phyloP scores from a whole-genome alignment of 1,140 invertebrate species.

The Anastrepha obliqua region DNA sequence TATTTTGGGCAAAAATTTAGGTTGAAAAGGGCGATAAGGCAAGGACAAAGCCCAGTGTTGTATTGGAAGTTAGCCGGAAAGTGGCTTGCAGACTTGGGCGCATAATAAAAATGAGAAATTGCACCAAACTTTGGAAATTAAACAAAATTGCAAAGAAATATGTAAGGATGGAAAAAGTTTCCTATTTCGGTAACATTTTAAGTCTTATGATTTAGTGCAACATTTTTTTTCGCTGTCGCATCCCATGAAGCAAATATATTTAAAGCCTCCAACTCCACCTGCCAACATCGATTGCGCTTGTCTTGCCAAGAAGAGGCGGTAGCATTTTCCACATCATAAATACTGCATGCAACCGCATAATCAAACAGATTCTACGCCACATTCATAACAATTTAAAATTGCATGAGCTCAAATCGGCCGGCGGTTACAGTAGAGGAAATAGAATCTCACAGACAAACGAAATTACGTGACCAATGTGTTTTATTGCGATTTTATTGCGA shows the following conservation, averaged over 20 bases:
- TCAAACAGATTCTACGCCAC: slow-evolving; percentile 66
- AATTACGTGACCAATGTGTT: slow-evolving; percentile 75
- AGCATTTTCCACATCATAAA: slow-evolving; percentile 71
- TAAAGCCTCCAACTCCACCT: background rate
- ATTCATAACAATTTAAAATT: slow-evolving; percentile 74
- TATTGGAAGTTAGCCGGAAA: background rate
- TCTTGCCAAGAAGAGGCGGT: slow-evolving; percentile 61
- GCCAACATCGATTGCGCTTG: slow-evolving; percentile 53
- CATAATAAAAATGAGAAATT: background rate
- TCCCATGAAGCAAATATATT: too few species aligned
- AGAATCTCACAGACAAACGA: slow-evolving; percentile 74
- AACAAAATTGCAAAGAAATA: background rate
- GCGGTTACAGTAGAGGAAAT: slow-evolving; percentile 61
- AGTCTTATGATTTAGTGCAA: too few species aligned
- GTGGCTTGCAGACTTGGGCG: background rate
- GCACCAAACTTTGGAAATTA: background rate
- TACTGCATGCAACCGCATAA: slow-evolving; percentile 64
- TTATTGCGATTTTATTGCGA: slow-evolving; percentile 74
- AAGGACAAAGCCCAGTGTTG: background rate
- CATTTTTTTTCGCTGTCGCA: background rate
- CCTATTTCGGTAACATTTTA: too few species aligned
- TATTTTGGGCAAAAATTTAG: too few species aligned
- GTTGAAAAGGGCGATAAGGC: too few species aligned
- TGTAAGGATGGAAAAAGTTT: too few species aligned
- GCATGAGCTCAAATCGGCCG: slow-evolving; percentile 61